Evolutionary conservation across 2,113 vertebrate genomes (phyloP).

Genomic region (Periophthalmodon schlosseri): DNA sequence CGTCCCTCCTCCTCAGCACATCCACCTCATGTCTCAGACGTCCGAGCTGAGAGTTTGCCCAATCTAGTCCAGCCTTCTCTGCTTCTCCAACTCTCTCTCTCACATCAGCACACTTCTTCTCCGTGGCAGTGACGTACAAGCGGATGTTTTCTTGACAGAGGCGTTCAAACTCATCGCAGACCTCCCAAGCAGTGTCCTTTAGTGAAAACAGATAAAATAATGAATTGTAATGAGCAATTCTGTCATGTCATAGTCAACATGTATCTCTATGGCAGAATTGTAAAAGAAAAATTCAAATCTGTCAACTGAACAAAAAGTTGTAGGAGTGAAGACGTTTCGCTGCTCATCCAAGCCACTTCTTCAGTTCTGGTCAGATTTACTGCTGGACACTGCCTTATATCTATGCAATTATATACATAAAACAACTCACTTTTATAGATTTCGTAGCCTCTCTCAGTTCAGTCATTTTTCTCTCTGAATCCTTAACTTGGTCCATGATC

Average conservation of each 20-base stretch:
- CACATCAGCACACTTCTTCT: constrained; percentile 37
- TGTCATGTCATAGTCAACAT: neutral
- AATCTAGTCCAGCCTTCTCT: constrained; percentile 47
- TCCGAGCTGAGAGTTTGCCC: neutral
- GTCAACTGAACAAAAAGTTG: too few relatives aligned
- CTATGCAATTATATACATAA: too few relatives aligned
- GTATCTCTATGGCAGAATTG: too few relatives aligned
- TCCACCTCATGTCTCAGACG: constrained; percentile 38
- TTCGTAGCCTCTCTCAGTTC: constrained; percentile 25
- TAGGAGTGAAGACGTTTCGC: too few relatives aligned
- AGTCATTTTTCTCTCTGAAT: constrained; percentile 8
- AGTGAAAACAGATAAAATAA: neutral
- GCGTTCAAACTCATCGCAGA: constrained; percentile 35
- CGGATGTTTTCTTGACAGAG: constrained; percentile 12
- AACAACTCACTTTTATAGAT: constrained; percentile 36
- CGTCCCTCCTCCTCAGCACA: constrained; percentile 40
- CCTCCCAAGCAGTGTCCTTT: constrained; percentile 45
- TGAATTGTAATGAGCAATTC: neutral
- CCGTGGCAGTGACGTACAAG: constrained; percentile 1
- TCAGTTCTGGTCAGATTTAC: too few relatives aligned
- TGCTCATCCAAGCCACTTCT: too few relatives aligned
- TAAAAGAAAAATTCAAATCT: too few relatives aligned
- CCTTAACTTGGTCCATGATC: constrained; percentile 10
- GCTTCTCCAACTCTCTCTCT: constrained; percentile 37
- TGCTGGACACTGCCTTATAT: too few relatives aligned